phyloP scores from a whole-genome alignment of 2,113 vertebrate species.

The Muntiacus reevesi region DNA sequence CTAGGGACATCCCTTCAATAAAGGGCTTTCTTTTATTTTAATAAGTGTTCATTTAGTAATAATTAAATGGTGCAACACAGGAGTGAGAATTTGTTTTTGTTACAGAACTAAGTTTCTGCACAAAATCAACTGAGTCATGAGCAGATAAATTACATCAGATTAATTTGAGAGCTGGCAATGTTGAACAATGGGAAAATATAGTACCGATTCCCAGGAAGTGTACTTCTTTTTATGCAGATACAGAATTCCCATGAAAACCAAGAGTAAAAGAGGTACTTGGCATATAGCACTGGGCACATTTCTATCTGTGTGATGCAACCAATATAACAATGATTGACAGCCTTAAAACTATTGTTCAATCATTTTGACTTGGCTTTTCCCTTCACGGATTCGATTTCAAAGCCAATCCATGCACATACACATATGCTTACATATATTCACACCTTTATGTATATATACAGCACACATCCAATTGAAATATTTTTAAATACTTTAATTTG shows the following conservation, averaged over 20 bases:
- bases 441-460: not conserved
- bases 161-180: not conserved
- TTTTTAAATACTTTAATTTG: not conserved
- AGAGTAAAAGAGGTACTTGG: not conserved
- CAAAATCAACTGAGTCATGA: not conserved
- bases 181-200: not conserved
- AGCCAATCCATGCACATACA: not conserved
- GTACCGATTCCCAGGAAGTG: not conserved
- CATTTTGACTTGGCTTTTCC: not conserved
- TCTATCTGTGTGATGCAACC: not conserved
- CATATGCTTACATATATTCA: not conserved
- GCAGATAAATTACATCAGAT: not conserved
- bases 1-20: not conserved
- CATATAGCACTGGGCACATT: not conserved
- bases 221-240: not conserved
- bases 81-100: not conserved
- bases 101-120: not conserved
- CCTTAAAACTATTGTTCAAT: not conserved
- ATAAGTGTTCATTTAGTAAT: not conserved
- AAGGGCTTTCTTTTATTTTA: not conserved
- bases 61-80: not conserved
- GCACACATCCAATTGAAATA: not conserved
- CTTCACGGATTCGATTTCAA: not conserved
- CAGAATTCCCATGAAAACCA: not conserved
- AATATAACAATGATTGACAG: not conserved